phyloP scores from a whole-genome alignment of 23 tunicate genomes.

The Corella eumyota region DNA sequence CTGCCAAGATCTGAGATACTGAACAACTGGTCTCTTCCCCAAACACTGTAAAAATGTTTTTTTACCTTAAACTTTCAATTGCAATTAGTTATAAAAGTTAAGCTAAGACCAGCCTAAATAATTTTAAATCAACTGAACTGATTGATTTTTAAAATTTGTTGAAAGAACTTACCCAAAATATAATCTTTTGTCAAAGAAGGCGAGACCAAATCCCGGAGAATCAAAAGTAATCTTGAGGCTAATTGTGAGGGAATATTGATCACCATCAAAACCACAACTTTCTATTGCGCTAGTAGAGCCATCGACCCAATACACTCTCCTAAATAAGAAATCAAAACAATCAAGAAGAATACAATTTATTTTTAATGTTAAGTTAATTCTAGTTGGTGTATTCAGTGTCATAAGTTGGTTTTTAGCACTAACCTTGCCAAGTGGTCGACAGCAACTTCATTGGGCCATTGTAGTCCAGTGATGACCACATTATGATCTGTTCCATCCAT shows the following conservation, averaged over 20 bases:
- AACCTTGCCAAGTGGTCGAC: constrained; percentile 37
- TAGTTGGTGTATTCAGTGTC: no score
- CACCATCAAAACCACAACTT: constrained; percentile 59
- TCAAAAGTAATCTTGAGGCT: constrained; percentile 1
- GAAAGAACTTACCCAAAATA: constrained; percentile 60
- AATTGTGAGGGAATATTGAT: constrained; percentile 11
- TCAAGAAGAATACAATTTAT: no score
- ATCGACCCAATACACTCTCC: constrained; percentile 79
- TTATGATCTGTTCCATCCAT: constrained; percentile 68
- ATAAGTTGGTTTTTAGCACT: no score
- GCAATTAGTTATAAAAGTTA: background rate
- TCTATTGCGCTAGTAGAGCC: constrained; percentile 52
- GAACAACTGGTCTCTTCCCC: constrained; percentile 40
- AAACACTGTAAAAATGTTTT: constrained; percentile 35
- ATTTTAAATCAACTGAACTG: background rate
- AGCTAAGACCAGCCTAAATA: background rate
- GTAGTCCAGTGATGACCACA: constrained; percentile 23
- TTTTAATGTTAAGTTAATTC: no score
- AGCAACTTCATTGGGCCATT: constrained; percentile 87
- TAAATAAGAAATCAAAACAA: constrained; percentile 3
- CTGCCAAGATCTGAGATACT: constrained; percentile 42
- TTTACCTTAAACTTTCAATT: background rate
- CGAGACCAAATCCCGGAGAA: constrained; percentile 65
- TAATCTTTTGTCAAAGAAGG: constrained; percentile 50
- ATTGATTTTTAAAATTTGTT: no score